Evolutionary conservation across 2,113 vertebrate species (phyloP), one percentile per base, ranked within the genome.

Genomic region (Ciconia maguari): DNA sequence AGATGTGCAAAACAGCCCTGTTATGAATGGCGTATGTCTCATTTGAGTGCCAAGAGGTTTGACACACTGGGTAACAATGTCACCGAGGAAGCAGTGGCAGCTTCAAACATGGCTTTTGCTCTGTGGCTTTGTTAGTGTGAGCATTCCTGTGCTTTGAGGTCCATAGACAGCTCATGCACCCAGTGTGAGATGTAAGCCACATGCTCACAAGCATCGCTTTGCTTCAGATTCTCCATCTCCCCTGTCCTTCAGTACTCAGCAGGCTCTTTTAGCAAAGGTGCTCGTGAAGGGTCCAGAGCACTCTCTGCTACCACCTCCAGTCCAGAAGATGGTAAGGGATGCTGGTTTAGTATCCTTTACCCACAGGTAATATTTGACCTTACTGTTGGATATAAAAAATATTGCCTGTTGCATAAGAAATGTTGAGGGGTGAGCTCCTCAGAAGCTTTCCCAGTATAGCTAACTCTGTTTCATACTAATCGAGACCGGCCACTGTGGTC

Each of bases 171-270:
- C 71, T 78, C 25, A 9, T 4, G 38, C 38, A 36, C 55, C 46
- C 0, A 0, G 27, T 9, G 29, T 2, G 12, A 74, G 60, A 66
- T 2, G 6, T 0, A 3, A 91, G 22, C 26, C 27, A 29, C 29
- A 6, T 3, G 22, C 36, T 65, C 46, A 62, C 11, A 49, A 52
- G 3, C 13, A 7, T 13, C 0, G 0, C 34, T 75, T 64, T 55
- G n/a, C 48, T 64, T 65, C 51, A 34, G 11, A 14, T 38, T 70
- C 34, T 66, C 15, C 1, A 0, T 26, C 72, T 81, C 15, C 14
- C 2, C 30, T 8, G 2, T 27, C 16, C 38, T 64, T 72, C 61
- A 34, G 20, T 16, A 38, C 12, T 29, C 42, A 38, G 32, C 29
- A n/a, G 0, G 2, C 3, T 16, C 34, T 30, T 76, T 26, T 19